These are phyloP conservation scores for Prolemur simus DNA, from an alignment of 2,113 vertebrate species.

Conservation along the genomic window DNA sequence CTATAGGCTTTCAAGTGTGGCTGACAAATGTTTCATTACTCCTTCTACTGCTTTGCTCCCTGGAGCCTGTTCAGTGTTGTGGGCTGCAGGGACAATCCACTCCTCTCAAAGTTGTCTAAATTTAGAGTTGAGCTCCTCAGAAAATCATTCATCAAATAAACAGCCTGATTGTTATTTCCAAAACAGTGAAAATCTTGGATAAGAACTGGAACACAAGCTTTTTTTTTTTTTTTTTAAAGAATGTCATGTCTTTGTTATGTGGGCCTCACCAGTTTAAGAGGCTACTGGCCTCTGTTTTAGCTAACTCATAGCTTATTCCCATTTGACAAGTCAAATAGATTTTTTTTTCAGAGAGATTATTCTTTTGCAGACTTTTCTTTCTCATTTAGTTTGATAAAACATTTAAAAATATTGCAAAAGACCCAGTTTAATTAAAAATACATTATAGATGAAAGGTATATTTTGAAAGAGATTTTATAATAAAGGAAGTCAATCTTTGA, in stretches of 20 bases:
- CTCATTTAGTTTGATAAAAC: background rate
- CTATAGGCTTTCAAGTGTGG: background rate
- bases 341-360: background rate
- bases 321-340: background rate
- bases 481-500: background rate
- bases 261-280: background rate
- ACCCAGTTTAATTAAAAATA: slow-evolving; percentile 21
- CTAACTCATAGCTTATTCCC: background rate
- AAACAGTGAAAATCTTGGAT: slow-evolving; percentile 37
- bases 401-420: background rate
- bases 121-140: slow-evolving; percentile 35
- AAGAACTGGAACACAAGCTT: background rate
- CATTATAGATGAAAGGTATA: background rate
- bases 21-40: slow-evolving; percentile 19
- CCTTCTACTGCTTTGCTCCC: background rate
- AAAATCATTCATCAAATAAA: slow-evolving; percentile 48
- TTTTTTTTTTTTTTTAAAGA: slow-evolving; percentile 14
- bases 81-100: background rate
- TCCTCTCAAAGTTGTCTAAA: slow-evolving; percentile 49
- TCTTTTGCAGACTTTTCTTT: background rate
- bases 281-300: background rate
- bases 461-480: slow-evolving; percentile 36
- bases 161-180: slow-evolving; percentile 29
- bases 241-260: background rate
- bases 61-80: background rate